Conservation (phyloP, 2,113 vertebrate genomes). For the Ailuropoda melanoleuca region DNA sequence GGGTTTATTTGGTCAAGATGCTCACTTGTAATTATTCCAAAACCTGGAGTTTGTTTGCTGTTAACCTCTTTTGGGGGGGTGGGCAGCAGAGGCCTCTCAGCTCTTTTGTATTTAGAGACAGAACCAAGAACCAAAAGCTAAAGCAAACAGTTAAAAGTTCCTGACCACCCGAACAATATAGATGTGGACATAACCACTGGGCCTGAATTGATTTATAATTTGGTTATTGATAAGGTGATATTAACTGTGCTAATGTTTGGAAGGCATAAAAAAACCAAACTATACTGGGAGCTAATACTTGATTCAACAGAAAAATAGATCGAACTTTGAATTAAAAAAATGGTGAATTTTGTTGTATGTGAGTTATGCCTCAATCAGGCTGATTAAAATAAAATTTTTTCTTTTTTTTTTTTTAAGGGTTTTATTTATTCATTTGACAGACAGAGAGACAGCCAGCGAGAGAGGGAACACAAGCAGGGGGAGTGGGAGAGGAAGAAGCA, state of each 20-base stretch:
- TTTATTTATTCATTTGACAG: no score
- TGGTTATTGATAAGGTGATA: not conserved
- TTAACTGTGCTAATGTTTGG: not conserved
- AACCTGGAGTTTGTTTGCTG: slow-evolving; percentile 98
- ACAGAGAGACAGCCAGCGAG: no score
- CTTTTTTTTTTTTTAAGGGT: not conserved
- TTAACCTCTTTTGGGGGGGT: slow-evolving; percentile 93
- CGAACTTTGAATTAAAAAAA: not conserved
- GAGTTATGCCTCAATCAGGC: not conserved
- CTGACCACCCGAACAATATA: not conserved
- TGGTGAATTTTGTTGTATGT: not conserved
- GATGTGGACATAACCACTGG: not conserved
- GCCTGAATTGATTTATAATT: not conserved
- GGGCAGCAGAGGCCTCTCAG: slow-evolving; percentile 93
- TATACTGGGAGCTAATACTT: not conserved
- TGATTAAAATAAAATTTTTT: not conserved
- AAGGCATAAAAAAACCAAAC: not conserved
- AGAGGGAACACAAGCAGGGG: no score
- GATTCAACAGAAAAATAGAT: not conserved
- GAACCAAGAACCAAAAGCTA: not conserved
- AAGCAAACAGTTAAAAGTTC: not conserved
- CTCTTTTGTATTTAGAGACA: slow-evolving; percentile 95
- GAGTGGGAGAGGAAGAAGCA: no score
- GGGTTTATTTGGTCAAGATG: slow-evolving; percentile 98
- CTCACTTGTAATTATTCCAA: slow-evolving; percentile 97